Evolutionary conservation across 2,797 vertebrate genomes (phyloP).

Genomic region (Sebastes miniatus): DNA sequence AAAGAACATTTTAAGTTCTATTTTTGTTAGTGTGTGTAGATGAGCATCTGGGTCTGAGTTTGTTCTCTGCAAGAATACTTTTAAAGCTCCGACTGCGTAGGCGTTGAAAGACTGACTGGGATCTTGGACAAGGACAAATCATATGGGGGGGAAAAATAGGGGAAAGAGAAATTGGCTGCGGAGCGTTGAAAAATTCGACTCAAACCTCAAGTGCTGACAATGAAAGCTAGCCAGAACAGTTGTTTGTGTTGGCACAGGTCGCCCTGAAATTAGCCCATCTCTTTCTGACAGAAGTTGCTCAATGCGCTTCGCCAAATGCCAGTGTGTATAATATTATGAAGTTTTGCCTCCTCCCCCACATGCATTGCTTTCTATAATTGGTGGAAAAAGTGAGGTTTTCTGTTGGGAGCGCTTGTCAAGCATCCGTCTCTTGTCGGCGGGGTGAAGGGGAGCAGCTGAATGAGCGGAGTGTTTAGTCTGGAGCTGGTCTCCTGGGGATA

Average conservation of each 20-base stretch:
- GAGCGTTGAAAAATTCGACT: constrained; percentile 70
- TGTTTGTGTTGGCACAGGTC: constrained; percentile 89
- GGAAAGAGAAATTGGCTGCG: constrained; percentile 76
- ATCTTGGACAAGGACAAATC: constrained; percentile 76
- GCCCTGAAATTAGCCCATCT: constrained; percentile 89
- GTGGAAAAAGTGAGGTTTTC: constrained; percentile 90
- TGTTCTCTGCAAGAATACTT: constrained; percentile 60
- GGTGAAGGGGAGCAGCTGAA: constrained; percentile 88
- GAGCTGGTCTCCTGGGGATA: constrained; percentile 88
- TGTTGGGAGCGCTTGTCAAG: constrained; percentile 90
- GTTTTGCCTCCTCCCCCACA: constrained; percentile 71
- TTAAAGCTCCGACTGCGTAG: constrained; percentile 64
- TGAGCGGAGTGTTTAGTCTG: constrained; percentile 93
- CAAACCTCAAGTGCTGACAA: constrained; percentile 86
- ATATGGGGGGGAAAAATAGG: constrained; percentile 58
- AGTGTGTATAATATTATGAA: constrained; percentile 85
- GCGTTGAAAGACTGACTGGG: constrained; percentile 77
- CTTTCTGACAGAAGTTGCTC: constrained; percentile 85
- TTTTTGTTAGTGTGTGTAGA: constrained; percentile 49
- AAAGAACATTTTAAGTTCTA: constrained; percentile 24
- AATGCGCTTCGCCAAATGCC: constrained; percentile 77
- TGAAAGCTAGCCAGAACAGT: constrained; percentile 87
- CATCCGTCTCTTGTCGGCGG: constrained; percentile 88
- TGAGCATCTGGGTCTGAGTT: constrained; percentile 61
- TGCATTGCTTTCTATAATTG: constrained; percentile 81